Evolutionary conservation across 1,140 invertebrate genomes (phyloP).

Genomic region (Geopemphigus sp.): DNA sequence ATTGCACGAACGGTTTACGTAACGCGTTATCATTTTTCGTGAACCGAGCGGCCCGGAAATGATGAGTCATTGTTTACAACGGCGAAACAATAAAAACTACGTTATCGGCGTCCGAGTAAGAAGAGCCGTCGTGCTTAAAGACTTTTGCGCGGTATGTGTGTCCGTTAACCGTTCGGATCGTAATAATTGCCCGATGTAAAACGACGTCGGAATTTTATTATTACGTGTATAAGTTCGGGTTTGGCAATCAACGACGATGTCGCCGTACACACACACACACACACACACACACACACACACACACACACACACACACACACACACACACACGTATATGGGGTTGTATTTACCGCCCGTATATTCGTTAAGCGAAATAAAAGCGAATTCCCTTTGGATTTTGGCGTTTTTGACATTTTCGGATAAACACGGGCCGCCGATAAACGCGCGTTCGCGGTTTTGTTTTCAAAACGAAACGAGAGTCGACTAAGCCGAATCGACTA

Average conservation of each 20-base stretch:
- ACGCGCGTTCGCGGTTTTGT: too few relatives aligned
- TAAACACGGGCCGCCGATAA: too few relatives aligned
- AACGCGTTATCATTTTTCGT: too few relatives aligned
- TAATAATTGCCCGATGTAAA: background rate
- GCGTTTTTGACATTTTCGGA: background rate
- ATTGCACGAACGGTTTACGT: too few relatives aligned
- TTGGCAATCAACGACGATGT: background rate
- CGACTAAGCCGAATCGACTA: too few relatives aligned
- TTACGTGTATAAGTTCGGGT: background rate
- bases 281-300: too few relatives aligned
- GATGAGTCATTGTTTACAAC: background rate
- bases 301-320: too few relatives aligned
- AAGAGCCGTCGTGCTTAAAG: background rate
- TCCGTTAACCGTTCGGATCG: background rate
- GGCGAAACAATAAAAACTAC: background rate
- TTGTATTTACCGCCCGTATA: background rate
- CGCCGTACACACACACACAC: too few relatives aligned
- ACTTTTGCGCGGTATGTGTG: background rate
- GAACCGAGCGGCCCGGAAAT: too few relatives aligned
- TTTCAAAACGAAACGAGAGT: too few relatives aligned
- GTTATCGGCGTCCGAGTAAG: background rate
- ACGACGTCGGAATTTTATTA: background rate
- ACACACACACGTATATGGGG: too few relatives aligned
- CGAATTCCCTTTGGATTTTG: too few relatives aligned
- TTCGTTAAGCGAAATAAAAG: background rate